These are phyloP conservation scores for Gymnodraco acuticeps DNA, from an alignment of 2,797 vertebrate genomes.

Conservation along the genomic window DNA sequence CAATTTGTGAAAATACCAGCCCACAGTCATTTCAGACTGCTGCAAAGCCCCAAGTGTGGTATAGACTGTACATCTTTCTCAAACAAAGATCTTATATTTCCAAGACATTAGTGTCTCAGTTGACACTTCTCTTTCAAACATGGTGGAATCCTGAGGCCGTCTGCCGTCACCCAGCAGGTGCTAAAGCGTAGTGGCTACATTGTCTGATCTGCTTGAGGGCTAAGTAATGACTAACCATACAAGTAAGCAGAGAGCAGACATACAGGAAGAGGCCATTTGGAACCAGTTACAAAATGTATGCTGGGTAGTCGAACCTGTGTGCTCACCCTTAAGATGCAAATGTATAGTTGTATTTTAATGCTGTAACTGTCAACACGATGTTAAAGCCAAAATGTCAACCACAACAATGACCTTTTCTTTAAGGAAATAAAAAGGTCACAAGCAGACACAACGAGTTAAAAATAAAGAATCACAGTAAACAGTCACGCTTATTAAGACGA, in stretches of 20 bases:
- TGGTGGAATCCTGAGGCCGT: slow-evolving; percentile 39
- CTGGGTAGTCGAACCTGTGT: neutral
- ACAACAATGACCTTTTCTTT: neutral
- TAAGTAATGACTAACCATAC: slow-evolving; percentile 38
- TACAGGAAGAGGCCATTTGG: slow-evolving; percentile 1
- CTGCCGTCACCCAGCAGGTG: slow-evolving; percentile 56
- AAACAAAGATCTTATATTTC: neutral
- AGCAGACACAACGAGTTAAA: slow-evolving; percentile 4
- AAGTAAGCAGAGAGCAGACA: slow-evolving; percentile 35
- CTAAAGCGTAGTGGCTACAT: slow-evolving; percentile 30
- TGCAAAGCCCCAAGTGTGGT: neutral
- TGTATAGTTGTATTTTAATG: neutral
- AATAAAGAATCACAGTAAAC: slow-evolving; percentile 39
- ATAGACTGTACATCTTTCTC: neutral
- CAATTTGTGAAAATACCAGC: neutral
- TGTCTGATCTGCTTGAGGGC: slow-evolving; percentile 56
- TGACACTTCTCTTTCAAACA: slow-evolving; percentile 30
- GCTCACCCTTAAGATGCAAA: slow-evolving; percentile 3
- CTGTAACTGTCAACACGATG: slow-evolving; percentile 8
- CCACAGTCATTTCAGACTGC: neutral
- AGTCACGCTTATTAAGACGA: slow-evolving; percentile 45
- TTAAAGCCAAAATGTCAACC: neutral
- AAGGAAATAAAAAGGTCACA: slow-evolving; percentile 22
- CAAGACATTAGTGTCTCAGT: neutral
- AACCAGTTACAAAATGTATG: slow-evolving; percentile 15